These are phyloP conservation scores for Andinoacara biseriatus DNA, from an alignment of 2,113 vertebrate species.

Conservation along the genomic window DNA sequence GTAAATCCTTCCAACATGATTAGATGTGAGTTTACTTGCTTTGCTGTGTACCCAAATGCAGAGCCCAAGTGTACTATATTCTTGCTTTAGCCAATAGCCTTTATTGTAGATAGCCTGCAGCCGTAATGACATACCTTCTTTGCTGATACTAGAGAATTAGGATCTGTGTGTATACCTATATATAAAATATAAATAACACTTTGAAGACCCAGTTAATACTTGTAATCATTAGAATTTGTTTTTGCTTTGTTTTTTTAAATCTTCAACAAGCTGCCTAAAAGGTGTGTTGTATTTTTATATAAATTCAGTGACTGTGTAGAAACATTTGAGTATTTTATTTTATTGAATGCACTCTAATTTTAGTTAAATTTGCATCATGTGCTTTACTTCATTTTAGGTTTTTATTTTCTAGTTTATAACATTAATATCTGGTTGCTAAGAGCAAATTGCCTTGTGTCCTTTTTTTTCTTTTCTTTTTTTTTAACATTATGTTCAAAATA, in stretches of 20 bases:
- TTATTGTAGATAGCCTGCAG: slow-evolving; percentile 46
- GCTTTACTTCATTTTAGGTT: slow-evolving; percentile 22
- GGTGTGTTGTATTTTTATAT: slow-evolving; percentile 57
- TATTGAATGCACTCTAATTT: slow-evolving; percentile 39
- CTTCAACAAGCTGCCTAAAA: slow-evolving; percentile 20
- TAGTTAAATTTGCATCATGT: slow-evolving; percentile 17
- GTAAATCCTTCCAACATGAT: slow-evolving; percentile 13
- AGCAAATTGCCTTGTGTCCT: slow-evolving; percentile 18
- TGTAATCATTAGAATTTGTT: neutral
- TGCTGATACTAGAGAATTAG: slow-evolving; percentile 28
- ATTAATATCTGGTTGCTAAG: slow-evolving; percentile 7
- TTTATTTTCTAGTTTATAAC: slow-evolving; percentile 22
- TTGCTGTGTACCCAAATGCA: slow-evolving; percentile 25
- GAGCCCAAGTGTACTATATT: slow-evolving; percentile 26
- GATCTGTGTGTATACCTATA: slow-evolving; percentile 22
- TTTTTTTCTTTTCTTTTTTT: neutral
- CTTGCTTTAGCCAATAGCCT: slow-evolving; percentile 53
- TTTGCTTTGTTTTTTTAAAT: neutral
- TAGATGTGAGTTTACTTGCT: slow-evolving; percentile 28
- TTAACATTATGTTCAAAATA: neutral
- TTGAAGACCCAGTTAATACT: slow-evolving; percentile 2
- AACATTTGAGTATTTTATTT: slow-evolving; percentile 24
- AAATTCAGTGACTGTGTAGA: slow-evolving; percentile 41
- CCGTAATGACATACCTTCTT: slow-evolving; percentile 29
- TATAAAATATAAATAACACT: neutral